phyloP scores from a whole-genome alignment of 2,888 invertebrate genomes.

The Eumacrocentrus americanus region DNA sequence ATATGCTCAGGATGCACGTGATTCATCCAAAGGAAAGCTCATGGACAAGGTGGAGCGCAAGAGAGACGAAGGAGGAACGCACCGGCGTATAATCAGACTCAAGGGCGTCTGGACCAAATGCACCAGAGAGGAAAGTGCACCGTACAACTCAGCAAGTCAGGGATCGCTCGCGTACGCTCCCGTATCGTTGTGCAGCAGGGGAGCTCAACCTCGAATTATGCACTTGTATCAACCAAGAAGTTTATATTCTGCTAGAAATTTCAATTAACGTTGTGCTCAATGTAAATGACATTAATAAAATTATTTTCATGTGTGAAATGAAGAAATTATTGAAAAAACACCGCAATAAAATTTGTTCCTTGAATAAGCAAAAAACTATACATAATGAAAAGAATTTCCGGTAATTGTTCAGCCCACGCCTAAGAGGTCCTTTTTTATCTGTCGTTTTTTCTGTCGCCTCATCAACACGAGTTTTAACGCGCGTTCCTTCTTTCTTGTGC shows the following conservation, averaged over 20 bases:
- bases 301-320: not conserved
- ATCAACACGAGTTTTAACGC: slow-evolving; percentile 21
- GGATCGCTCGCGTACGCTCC: slow-evolving; percentile 27
- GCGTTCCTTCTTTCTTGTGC: slow-evolving; percentile 7
- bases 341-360: not conserved
- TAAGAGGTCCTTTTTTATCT: slow-evolving; percentile 5
- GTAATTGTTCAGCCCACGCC: not conserved
- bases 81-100: slow-evolving; percentile 54
- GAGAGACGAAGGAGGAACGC: slow-evolving; percentile 24
- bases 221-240: not conserved
- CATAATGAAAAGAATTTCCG: not conserved
- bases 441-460: slow-evolving; percentile 8
- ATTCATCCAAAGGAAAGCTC: not conserved
- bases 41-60: slow-evolving; percentile 28
- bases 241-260: not conserved
- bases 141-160: slow-evolving; percentile 28
- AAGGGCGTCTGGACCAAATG: slow-evolving; percentile 55
- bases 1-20: slow-evolving; percentile 5
- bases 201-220: slow-evolving; percentile 29
- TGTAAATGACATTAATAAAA: not conserved
- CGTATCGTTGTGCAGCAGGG: slow-evolving; percentile 14
- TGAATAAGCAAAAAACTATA: not conserved
- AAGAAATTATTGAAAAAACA: not conserved
- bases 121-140: slow-evolving; percentile 25
- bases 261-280: not conserved